Conservation (phyloP, 2,113 vertebrate genomes). For the Sphyrna mokarran region DNA sequence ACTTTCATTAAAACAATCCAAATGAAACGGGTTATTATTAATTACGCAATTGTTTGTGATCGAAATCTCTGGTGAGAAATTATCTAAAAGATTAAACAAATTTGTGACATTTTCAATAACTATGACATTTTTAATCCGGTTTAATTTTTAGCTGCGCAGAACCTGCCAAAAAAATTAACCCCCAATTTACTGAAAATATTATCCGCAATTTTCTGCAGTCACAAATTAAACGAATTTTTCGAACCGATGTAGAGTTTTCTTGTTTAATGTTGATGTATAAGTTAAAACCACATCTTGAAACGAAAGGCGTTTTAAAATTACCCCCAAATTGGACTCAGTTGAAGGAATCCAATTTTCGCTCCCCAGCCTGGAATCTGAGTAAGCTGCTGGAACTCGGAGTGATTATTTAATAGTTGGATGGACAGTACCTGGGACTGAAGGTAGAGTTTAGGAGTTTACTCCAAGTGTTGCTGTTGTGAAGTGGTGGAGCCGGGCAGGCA, state of each 20-base stretch:
- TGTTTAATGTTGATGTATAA: not conserved
- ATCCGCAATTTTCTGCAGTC: not conserved
- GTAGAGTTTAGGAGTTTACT: not conserved
- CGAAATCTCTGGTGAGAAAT: not conserved
- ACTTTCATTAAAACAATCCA: too few species aligned
- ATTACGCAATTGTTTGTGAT: not conserved
- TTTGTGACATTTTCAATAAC: not conserved
- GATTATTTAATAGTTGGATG: not conserved
- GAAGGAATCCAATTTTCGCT: not conserved
- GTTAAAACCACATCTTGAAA: not conserved
- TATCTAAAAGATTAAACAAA: not conserved
- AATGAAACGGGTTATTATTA: not conserved
- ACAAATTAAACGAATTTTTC: not conserved
- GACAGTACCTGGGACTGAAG: not conserved
- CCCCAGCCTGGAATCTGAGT: not conserved
- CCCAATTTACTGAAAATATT: not conserved
- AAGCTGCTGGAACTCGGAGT: not conserved
- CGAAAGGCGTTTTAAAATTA: not conserved
- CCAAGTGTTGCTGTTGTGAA: not conserved
- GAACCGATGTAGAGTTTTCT: not conserved
- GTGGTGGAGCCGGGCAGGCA: not conserved
- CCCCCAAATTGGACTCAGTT: not conserved
- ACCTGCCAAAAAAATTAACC: not conserved
- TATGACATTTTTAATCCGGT: not conserved
- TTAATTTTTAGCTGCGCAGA: not conserved